Base-by-base conservation (phyloP, 2,888 invertebrate genomes). In the Lapara coniferarum region DNA sequence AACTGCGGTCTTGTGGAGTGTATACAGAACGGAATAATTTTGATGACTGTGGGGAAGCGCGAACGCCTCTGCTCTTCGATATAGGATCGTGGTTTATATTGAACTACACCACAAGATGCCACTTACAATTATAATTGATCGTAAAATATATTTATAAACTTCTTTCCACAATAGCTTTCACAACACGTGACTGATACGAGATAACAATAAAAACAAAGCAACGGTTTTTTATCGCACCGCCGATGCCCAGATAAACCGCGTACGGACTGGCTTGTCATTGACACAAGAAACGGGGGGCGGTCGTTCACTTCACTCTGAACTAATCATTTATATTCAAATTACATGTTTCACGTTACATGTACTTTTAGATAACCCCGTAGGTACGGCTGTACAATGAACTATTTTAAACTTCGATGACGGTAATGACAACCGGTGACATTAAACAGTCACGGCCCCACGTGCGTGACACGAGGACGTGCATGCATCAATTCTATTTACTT, bases 341-440 rank as follows among this genome's bases (percentile, higher is more conserved):
- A 49, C 16, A 19, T 13, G 16, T 44, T 19, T 16, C 14, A 44
- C 16, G 5, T 19, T 44, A 49, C 19, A 19, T 46, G 59, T 46
- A 10, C 16, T 59, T 25, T 19, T 12, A 49, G 63, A 63, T 49
- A 63, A 63, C 63, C 63, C 49, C 49, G 63, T 63, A 63, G 63
- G 46, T 63, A 49, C 19, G 14, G n/a, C 16, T 19, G 10, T 63
- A 46, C 10, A 49, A 46, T 46, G 59, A 46, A 59, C 59, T 59
- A 59, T 59, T 59, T 59, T 16, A 63, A 63, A 10, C 63, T 63
- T 19, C 19, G 49, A 14, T 19, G 16, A 58, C 44, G 25, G 57
- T 19, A 49, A 63, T 63, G 63, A 19, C 63, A 63, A n/a, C 12
- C 13, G 49, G 63, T 63, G 63, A 59, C 46, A 59, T 59, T 59